Conservation (phyloP, 1,140 invertebrate species). For the Sarcophaga peregrina region DNA sequence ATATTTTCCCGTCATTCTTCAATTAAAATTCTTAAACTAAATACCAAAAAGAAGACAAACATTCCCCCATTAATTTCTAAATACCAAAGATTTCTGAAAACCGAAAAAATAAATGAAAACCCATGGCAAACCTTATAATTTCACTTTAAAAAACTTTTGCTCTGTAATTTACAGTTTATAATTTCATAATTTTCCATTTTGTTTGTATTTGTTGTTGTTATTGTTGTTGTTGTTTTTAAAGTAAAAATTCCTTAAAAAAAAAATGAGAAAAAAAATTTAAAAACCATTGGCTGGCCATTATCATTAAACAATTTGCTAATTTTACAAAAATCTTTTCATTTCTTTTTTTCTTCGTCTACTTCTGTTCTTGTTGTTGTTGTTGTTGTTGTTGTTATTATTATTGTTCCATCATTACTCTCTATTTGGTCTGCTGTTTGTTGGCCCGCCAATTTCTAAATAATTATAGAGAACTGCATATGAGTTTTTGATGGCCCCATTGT, state of each 20-base stretch:
- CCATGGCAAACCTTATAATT: neutral
- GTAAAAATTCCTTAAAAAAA: neutral
- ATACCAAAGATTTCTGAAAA: no score
- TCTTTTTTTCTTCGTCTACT: neutral
- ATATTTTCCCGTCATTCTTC: no score
- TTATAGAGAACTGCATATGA: constrained; percentile 34
- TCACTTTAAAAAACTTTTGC: neutral
- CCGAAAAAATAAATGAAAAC: no score
- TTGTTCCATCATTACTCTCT: no score
- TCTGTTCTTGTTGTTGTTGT: neutral
- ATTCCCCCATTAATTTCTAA: no score
- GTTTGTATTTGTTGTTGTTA: no score
- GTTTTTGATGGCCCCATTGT: constrained; percentile 40
- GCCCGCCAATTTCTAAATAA: neutral
- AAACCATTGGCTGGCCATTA: neutral
- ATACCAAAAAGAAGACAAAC: no score
- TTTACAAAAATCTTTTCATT: neutral
- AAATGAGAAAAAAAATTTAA: neutral
- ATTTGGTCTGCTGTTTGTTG: neutral
- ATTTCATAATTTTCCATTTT: neutral
- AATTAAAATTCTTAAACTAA: no score
- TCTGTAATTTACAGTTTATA: neutral
- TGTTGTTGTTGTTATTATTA: no score
- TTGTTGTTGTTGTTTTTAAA: neutral
- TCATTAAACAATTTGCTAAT: constrained; percentile 27